Evolutionary conservation across 2,797 vertebrate species (phyloP).

Genomic region (Pyrocephalus nanus): DNA sequence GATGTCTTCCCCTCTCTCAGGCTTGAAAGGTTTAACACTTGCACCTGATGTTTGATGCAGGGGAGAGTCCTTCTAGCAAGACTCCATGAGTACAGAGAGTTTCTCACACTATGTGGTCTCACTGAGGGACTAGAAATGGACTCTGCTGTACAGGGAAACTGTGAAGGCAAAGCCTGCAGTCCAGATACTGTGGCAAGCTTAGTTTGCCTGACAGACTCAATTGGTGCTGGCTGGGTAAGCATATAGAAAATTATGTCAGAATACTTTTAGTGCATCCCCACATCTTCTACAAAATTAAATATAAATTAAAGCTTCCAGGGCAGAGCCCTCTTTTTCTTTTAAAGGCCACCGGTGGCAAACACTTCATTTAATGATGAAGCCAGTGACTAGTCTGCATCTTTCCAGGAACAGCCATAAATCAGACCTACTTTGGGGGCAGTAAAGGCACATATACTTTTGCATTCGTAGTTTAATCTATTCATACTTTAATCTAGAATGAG

Average conservation of each 20-base stretch:
- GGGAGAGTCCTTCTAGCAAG: neutral
- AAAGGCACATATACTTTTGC: neutral
- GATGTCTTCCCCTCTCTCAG: neutral
- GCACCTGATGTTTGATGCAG: neutral
- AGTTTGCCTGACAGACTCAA: neutral
- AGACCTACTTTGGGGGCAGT: neutral
- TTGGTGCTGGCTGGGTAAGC: neutral
- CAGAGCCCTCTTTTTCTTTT: neutral
- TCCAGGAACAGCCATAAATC: neutral
- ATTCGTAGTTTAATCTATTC: neutral
- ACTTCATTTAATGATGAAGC: neutral
- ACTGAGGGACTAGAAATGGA: neutral
- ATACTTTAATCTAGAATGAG: neutral
- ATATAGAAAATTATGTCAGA: neutral
- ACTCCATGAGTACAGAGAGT: accelerated
- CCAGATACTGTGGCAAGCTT: neutral
- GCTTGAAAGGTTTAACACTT: neutral
- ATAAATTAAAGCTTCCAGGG: neutral
- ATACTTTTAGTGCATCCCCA: neutral
- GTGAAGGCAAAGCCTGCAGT: neutral
- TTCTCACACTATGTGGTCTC: neutral
- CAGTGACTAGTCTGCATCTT: neutral
- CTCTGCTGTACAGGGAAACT: neutral
- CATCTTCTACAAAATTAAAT: neutral
- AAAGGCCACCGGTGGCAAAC: neutral